Percentiles rank a stretch among this genome's conserved stretches.
Evolutionary conservation across 2,888 invertebrate genomes (phyloP).

Genomic region (Stenchaetothrips biformis): DNA sequence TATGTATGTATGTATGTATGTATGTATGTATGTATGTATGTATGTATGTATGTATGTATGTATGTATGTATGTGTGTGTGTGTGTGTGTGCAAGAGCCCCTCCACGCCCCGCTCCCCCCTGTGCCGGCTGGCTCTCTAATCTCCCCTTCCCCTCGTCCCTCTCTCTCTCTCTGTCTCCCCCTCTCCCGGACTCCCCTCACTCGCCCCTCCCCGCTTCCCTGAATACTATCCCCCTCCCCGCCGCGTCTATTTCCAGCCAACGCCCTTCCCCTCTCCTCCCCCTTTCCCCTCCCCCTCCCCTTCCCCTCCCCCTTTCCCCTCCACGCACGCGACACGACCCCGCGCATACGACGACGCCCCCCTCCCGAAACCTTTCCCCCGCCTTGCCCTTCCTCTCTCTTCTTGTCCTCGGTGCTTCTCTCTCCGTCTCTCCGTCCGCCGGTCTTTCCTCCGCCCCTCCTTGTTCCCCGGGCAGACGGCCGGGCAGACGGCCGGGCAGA

Average conservation of each 20-base stretch:
- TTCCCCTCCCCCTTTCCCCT: not conserved
- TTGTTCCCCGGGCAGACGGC: no score
- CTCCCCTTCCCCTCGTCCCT: not conserved
- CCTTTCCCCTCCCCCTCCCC: not conserved
- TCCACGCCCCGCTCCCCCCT: not conserved
- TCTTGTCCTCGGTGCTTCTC: no score
- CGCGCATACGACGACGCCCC: no score
- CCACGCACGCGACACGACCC: not conserved
- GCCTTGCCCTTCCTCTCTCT: no score
- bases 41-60: not conserved
- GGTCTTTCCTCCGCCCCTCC: no score
- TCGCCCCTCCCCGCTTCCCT: not conserved
- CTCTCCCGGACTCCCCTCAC: not conserved
- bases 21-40: not conserved
- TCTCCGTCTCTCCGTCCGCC: no score
- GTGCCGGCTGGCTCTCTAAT: constrained; percentile 24
- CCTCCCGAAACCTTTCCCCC: no score
- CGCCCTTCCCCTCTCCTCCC: not conserved
- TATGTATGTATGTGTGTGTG: not conserved
- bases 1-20: not conserved
- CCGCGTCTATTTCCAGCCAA: constrained; percentile 12
- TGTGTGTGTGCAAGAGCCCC: not conserved
- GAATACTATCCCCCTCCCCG: not conserved
- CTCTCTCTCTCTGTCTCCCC: not conserved
- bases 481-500: not conserved